Evolutionary conservation across 2,888 invertebrate genomes (phyloP).

Genomic region (Neria commutata): DNA sequence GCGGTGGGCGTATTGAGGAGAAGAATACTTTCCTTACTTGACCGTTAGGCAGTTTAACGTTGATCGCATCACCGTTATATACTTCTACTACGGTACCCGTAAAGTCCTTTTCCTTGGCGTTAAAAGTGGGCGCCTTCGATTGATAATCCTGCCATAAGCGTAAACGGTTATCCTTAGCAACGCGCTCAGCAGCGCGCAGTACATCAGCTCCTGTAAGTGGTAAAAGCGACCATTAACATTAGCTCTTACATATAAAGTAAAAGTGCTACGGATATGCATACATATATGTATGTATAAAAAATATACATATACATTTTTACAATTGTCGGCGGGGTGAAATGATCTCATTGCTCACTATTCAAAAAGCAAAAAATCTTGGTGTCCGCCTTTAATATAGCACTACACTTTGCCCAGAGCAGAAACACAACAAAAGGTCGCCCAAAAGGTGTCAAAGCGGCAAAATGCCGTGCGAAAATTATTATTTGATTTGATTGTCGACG

Average conservation of each 20-base stretch:
- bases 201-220: conserved; percentile 72
- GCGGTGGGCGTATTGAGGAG: conserved; percentile 93
- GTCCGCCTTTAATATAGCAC: conserved; percentile 55
- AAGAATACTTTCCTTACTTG: conserved; percentile 90
- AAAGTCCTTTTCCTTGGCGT: conserved; percentile 82
- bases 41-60: conserved; percentile 80
- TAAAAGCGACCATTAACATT: too few relatives aligned
- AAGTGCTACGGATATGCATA: background rate
- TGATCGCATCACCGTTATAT: conserved; percentile 91
- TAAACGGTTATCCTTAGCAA: conserved; percentile 84
- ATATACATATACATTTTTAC: conserved; percentile 7
- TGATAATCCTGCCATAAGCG: conserved; percentile 93
- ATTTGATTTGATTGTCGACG: background rate
- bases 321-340: conserved; percentile 61
- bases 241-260: background rate
- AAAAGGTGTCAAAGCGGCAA: conserved; percentile 34
- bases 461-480: conserved; percentile 20
- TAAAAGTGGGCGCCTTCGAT: conserved; percentile 73
- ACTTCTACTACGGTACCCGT: conserved; percentile 86
- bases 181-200: conserved; percentile 81
- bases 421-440: conserved; percentile 38
- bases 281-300: conserved; percentile 5
- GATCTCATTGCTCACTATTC: conserved; percentile 40
- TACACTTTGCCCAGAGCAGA: conserved; percentile 26
- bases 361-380: conserved; percentile 54